These are phyloP conservation scores for Benthosema pterotum DNA, from an alignment of 2,797 vertebrate species.

Conservation along the genomic window DNA sequence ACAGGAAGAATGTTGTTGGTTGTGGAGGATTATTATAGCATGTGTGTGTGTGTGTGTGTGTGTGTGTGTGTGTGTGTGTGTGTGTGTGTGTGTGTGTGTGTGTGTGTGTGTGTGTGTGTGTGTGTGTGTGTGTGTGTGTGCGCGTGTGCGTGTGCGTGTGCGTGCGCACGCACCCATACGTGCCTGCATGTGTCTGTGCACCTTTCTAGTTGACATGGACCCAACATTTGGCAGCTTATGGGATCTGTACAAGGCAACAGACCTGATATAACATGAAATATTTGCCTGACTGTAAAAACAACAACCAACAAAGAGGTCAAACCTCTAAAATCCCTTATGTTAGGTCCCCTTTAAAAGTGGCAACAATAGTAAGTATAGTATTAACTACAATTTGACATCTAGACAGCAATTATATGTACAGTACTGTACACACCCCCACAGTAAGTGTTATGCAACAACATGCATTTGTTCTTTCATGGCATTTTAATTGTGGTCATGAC, in stretches of 20 bases:
- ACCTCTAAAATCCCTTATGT: no score
- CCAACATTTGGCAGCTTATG: no score
- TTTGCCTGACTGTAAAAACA: no score
- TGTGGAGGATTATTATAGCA: no score
- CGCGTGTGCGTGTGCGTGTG: neutral
- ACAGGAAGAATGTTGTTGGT: neutral
- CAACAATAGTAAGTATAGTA: neutral
- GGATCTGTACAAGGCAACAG: no score
- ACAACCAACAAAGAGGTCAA: no score
- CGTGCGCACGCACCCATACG: neutral
- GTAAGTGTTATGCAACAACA: neutral
- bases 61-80: neutral
- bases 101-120: neutral
- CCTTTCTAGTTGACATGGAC: no score
- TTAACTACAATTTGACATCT: no score
- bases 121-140: neutral
- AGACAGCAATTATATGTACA: no score
- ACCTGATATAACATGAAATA: no score
- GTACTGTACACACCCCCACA: neutral
- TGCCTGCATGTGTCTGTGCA: neutral
- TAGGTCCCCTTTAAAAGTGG: no score
- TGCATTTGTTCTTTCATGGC: neutral
- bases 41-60: neutral
- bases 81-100: neutral
- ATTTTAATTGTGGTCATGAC: slow-evolving; percentile 1